Evolutionary conservation across 2,888 invertebrate species (phyloP), one percentile per base, ranked within the genome.

Genomic region (Eulithis testata): DNA sequence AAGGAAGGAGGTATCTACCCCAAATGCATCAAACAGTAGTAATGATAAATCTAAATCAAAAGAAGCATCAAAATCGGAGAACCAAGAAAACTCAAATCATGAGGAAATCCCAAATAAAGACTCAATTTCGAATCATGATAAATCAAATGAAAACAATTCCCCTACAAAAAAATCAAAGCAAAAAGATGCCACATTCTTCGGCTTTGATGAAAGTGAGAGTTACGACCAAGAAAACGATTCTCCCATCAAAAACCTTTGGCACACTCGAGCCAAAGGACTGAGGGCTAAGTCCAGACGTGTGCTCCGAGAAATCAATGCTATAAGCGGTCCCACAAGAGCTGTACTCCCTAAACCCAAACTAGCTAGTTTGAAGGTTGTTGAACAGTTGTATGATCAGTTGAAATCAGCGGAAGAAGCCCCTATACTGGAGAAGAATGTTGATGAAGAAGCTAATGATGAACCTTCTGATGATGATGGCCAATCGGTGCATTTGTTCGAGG

Each of bases 401-500:
- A 88, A 89, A 66, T 81, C 87, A 1, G 85, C 84, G 8, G 75
- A 84, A 59, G 85, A 84, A 74, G 88, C 85, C 12, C 88, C 89
- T 11, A 70, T 75, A 7, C 78, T 81, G 6, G 85, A 84, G 5
- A 81, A 83, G 7, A 65, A 63, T 12, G 49, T 12, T 21, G 72
- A 68, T 50, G 56, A 71, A 21, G 75, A 77, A 66, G 57, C 63
- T 11, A 64, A 80, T 7, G 76, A 82, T 72, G 78, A 83, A 40
- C 47, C 71, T 43, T 65, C 69, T 40, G 73, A 86, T 72, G 84
- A 84, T 57, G 88, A 90, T 68, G 77, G 80, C 8, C 74, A 87
- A 43, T 90, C 91, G 49, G 87, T 92, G 1, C 90, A 90, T 77
- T 79, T 93, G 69, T 93, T 93, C 87, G 91, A 93, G 76, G 92